Percentiles rank a stretch among this genome's conserved stretches.
phyloP scores from a whole-genome alignment of 1,140 invertebrate species.

The Dysdera silvatica region DNA sequence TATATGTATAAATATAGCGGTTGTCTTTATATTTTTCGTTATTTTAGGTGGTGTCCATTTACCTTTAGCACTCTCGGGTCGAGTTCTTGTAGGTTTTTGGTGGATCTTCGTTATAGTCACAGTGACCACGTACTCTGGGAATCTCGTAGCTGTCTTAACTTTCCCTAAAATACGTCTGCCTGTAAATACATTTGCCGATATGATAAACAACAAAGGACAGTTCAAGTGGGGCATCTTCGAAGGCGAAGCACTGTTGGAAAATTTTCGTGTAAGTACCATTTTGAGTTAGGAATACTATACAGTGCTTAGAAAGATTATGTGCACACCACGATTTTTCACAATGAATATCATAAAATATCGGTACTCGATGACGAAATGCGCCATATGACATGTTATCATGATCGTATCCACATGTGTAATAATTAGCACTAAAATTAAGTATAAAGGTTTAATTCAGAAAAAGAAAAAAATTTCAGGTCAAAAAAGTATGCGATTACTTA shows the following conservation, averaged over 20 bases:
- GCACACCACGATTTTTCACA: too few species aligned
- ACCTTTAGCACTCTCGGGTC: slow-evolving; percentile 72
- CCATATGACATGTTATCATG: too few species aligned
- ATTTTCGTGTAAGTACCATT: slow-evolving; percentile 49
- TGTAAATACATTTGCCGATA: slow-evolving; percentile 62
- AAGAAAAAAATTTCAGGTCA: too few species aligned
- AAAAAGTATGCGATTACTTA: too few species aligned
- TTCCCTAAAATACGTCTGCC: slow-evolving; percentile 76
- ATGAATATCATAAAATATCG: too few species aligned
- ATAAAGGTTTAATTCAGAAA: too few species aligned
- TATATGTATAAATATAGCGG: too few species aligned
- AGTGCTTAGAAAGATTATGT: too few species aligned
- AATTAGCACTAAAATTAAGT: too few species aligned
- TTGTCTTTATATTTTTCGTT: background rate
- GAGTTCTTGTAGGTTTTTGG: slow-evolving; percentile 81
- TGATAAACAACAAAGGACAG: slow-evolving; percentile 52
- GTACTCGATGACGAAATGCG: too few species aligned
- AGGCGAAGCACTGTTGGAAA: slow-evolving; percentile 62
- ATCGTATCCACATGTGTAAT: too few species aligned
- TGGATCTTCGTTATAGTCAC: slow-evolving; percentile 85
- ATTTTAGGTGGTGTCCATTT: slow-evolving; percentile 70
- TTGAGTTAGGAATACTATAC: too few species aligned
- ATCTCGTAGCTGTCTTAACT: slow-evolving; percentile 84
- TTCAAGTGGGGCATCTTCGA: slow-evolving; percentile 64
- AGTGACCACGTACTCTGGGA: slow-evolving; percentile 85